phyloP scores from a whole-genome alignment of 2,797 vertebrate species.

The Semotilus atromaculatus region DNA sequence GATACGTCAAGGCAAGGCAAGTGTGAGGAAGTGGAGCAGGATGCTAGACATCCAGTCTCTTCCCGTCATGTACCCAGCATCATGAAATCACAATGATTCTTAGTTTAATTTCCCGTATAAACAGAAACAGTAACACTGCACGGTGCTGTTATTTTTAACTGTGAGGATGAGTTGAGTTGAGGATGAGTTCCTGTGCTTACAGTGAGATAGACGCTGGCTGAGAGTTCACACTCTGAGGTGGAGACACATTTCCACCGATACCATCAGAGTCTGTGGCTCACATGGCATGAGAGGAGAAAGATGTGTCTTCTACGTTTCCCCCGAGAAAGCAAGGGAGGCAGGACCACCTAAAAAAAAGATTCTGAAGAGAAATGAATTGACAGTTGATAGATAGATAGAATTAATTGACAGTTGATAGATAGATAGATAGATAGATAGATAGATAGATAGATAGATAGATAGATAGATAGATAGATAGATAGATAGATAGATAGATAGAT shows the following conservation, averaged over 20 bases:
- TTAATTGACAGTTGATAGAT: too few relatives aligned
- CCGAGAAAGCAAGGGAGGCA: neutral
- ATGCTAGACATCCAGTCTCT: conserved; percentile 61
- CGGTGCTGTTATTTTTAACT: conserved; percentile 65
- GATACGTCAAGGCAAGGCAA: conserved; percentile 37
- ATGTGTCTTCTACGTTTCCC: neutral
- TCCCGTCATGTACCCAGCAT: conserved; percentile 57
- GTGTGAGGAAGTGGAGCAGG: conserved; percentile 71
- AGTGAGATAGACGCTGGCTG: neutral
- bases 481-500: too few relatives aligned
- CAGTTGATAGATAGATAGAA: too few relatives aligned
- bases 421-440: too few relatives aligned
- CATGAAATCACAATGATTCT: conserved; percentile 57
- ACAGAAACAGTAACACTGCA: conserved; percentile 21
- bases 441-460: too few relatives aligned
- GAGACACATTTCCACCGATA: neutral
- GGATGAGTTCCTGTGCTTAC: conserved; percentile 73
- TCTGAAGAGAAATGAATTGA: neutral
- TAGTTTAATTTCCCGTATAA: conserved; percentile 56
- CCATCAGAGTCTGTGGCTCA: conserved; percentile 1
- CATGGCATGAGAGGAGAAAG: neutral
- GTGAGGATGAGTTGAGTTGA: conserved; percentile 60
- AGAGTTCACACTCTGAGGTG: conserved; percentile 24
- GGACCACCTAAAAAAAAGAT: neutral
- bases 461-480: too few relatives aligned